Evolutionary conservation across 1,140 invertebrate species (phyloP).

Genomic region (Temnothorax nylanderi): DNA sequence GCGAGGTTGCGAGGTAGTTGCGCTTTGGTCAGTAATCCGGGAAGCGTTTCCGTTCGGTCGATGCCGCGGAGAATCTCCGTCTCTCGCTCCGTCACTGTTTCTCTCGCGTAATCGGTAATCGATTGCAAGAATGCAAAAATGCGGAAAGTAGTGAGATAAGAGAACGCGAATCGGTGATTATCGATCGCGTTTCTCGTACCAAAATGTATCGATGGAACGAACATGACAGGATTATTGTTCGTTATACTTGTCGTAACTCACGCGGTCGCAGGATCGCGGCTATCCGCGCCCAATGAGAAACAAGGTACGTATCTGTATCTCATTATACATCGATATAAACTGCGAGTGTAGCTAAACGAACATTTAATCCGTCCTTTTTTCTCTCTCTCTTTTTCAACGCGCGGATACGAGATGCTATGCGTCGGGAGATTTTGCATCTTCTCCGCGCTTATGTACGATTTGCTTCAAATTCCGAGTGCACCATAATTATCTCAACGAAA

Average conservation of each 20-base stretch:
- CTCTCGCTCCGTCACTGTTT: background rate
- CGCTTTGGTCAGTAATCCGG: constrained; percentile 71
- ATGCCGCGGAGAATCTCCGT: constrained; percentile 20
- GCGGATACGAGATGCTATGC: background rate
- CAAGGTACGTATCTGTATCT: constrained; percentile 63
- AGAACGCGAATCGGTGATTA: constrained; percentile 29
- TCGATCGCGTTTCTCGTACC: constrained; percentile 56
- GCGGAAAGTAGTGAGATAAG: background rate
- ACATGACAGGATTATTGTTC: constrained; percentile 70
- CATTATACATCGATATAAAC: background rate
- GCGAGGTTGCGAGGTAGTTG: constrained; percentile 48
- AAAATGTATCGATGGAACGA: constrained; percentile 67
- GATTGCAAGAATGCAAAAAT: constrained; percentile 21
- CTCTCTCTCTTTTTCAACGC: background rate
- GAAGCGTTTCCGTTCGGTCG: constrained; percentile 67
- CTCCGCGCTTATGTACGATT: background rate
- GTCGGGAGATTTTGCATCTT: background rate
- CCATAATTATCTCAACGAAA: background rate
- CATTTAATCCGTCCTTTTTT: background rate
- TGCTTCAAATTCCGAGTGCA: background rate
- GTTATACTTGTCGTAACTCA: constrained; percentile 64
- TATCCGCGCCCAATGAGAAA: constrained; percentile 55
- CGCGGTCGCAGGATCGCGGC: constrained; percentile 34
- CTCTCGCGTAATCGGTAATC: background rate
- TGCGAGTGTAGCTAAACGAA: background rate